Base-by-base conservation (phyloP, 37 sponge, comb jelly and placozoan species). In the Spongia lamella region DNA sequence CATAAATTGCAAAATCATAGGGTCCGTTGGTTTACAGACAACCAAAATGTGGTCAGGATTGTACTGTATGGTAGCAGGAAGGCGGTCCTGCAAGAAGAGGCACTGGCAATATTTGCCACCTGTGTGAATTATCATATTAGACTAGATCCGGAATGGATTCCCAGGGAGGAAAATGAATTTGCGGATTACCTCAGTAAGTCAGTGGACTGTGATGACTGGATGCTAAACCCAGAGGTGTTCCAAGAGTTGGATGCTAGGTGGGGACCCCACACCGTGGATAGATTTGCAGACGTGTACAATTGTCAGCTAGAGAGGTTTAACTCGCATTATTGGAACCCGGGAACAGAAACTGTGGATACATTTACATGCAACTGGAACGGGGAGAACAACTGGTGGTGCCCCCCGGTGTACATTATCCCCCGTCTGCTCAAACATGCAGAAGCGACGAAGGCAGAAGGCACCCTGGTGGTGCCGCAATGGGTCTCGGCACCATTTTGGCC, bases 401-500 rank as follows among this genome's bases (percentile, higher is more conserved):
- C 81, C 1, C 81, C 72, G 27, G 39, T 72, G 0, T 9, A 37
- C 9, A 43, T 80, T 1, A 22, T 70, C 9, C 5, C 60, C 16
- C 40, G 72, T 7, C 61, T 59, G 11, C 11, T 80, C 20, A 56
- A 47, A 36, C 81, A 80, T 59, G 71, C 72, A 37, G 36, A 37
- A 19, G 49, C 31, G n/a, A 71, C 53, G 3, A 40, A 16, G 0
- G 53, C 70, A 16, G 63, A 26, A 30, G 81, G 72, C 29, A 80
- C 81, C 1, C 19, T 80, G 60, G 32, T 80, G 15, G 54, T 70
- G 33, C 81, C 81, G 16, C 20, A 20, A 6, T 80, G 81, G 81
- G 13, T 26, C n/a, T 80, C 81, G 49, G 71, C 81, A 53, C 50
- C 62, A 34, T 80, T 57, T 30, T 79, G 79, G 79, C 79, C 70